These are phyloP conservation scores for Sylvia borin DNA, from an alignment of 2,797 vertebrate genomes.

Conservation along the genomic window DNA sequence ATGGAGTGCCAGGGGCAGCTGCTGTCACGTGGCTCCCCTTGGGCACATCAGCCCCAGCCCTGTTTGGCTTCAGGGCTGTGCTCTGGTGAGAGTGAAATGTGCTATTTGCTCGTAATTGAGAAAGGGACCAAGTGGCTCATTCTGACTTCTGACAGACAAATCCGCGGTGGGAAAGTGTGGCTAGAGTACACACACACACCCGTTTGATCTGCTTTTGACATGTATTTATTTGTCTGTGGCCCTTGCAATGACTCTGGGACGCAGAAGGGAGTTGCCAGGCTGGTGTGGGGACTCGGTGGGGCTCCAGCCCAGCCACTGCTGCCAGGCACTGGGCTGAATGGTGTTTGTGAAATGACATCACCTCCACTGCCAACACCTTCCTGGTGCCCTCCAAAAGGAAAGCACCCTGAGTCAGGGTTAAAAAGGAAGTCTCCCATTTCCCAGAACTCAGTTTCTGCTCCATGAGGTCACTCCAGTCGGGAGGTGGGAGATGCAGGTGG, in stretches of 20 bases:
- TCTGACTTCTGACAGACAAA: not conserved
- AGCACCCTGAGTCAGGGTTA: not conserved
- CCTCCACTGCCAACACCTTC: not conserved
- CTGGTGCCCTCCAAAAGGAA: not conserved
- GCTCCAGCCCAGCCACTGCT: not conserved
- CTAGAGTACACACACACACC: not conserved
- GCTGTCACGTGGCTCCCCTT: fast-evolving
- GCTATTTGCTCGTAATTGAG: not conserved
- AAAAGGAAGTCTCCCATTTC: not conserved
- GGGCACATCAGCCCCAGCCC: not conserved
- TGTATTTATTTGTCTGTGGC: not conserved
- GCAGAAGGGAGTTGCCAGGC: not conserved
- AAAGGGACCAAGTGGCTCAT: not conserved
- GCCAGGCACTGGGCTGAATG: not conserved
- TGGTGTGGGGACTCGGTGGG: not conserved
- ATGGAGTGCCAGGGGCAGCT: not conserved
- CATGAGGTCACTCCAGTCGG: not conserved
- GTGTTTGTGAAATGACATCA: conserved; percentile 14
- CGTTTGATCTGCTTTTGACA: not conserved
- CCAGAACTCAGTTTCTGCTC: not conserved
- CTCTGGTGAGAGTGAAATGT: not conserved
- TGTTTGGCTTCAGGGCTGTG: conserved; percentile 1
- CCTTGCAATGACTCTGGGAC: not conserved
- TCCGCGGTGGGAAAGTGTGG: not conserved
- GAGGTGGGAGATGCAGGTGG: not conserved